Conservation (phyloP, 2,888 invertebrate genomes). For the Drosophila meridionalis region DNA sequence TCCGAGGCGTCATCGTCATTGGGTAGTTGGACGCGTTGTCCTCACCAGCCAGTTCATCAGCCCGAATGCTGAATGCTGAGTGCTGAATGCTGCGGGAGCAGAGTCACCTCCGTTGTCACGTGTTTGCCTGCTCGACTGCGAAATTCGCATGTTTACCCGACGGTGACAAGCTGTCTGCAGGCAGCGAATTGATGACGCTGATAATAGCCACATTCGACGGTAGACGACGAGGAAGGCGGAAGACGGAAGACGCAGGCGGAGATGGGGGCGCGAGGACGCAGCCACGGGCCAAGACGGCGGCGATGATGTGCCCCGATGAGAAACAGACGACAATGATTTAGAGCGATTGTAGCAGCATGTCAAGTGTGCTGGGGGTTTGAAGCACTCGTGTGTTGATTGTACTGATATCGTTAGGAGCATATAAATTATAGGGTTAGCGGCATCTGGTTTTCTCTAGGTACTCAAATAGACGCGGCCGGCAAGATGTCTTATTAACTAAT, state of each 20-base stretch:
- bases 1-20: slow-evolving; percentile 51
- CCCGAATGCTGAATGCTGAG: slow-evolving; percentile 15
- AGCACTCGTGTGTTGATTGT: slow-evolving; percentile 39
- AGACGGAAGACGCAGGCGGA: slow-evolving; percentile 1
- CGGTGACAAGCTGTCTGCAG: slow-evolving; percentile 82
- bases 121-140: slow-evolving; percentile 81
- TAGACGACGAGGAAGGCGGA: neutral
- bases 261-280: slow-evolving; percentile 6
- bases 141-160: slow-evolving; percentile 80
- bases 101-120: slow-evolving; percentile 67
- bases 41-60: slow-evolving; percentile 41
- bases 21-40: slow-evolving; percentile 43
- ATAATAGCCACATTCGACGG: slow-evolving; percentile 58
- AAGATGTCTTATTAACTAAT: slow-evolving; percentile 18
- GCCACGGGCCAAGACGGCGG: slow-evolving; percentile 35
- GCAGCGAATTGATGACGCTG: slow-evolving; percentile 78
- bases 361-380: slow-evolving; percentile 36
- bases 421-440: slow-evolving; percentile 38
- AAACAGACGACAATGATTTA: slow-evolving; percentile 77
- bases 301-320: slow-evolving; percentile 55
- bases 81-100: slow-evolving; percentile 21
- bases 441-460: slow-evolving; percentile 7
- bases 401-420: slow-evolving; percentile 49
- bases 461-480: slow-evolving; percentile 5
- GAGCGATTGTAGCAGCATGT: slow-evolving; percentile 43